A percentile compares a stretch with the other conserved stretches of the same genome.
Conservation (phyloP, 2,888 invertebrate species). For the Apotomis betuletana region DNA sequence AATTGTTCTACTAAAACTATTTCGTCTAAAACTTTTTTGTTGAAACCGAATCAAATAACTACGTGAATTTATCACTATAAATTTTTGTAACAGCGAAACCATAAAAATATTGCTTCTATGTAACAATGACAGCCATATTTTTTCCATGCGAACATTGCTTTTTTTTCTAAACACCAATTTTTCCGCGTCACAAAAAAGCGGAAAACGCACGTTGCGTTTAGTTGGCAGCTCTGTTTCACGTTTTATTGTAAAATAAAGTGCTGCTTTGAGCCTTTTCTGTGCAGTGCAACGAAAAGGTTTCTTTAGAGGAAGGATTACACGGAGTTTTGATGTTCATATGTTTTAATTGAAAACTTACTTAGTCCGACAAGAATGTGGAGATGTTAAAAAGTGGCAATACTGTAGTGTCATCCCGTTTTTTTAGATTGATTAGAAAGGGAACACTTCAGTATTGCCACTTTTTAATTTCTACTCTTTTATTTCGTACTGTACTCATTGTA, state of each 20-base stretch:
- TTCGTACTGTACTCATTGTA: too few relatives aligned
- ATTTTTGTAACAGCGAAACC: not conserved
- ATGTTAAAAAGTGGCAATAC: too few relatives aligned
- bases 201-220: constrained; percentile 26
- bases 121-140: not conserved
- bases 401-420: too few relatives aligned
- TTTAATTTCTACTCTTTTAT: too few relatives aligned
- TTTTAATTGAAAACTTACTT: constrained; percentile 7
- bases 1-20: too few relatives aligned
- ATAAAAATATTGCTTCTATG: not conserved
- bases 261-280: constrained; percentile 23
- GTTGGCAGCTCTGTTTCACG: constrained; percentile 36
- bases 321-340: constrained; percentile 7
- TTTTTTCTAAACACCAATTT: constrained; percentile 30
- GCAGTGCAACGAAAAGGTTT: constrained; percentile 19
- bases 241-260: constrained; percentile 24
- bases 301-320: constrained; percentile 9
- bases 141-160: constrained; percentile 15
- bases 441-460: too few relatives aligned
- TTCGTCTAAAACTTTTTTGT: too few relatives aligned
- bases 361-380: too few relatives aligned
- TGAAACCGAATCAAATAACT: too few relatives aligned
- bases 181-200: constrained; percentile 16
- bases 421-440: too few relatives aligned
- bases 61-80: too few relatives aligned